These are phyloP conservation scores for Drosophila maculinotata DNA, from an alignment of 2,888 invertebrate species.

Conservation along the genomic window DNA sequence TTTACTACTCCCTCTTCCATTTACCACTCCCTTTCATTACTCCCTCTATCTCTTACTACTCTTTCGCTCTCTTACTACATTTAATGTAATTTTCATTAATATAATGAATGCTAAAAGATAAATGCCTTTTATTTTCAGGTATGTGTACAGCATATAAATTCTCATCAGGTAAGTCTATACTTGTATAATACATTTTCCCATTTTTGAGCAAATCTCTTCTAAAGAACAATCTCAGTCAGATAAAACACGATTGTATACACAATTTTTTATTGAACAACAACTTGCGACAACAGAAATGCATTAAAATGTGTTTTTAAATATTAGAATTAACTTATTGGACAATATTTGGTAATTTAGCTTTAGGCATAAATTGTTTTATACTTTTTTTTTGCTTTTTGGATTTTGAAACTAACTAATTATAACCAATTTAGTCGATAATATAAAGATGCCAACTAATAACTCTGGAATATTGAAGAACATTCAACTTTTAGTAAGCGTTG, in stretches of 20 bases:
- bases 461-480: constrained; percentile 3
- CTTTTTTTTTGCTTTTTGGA: constrained; percentile 1
- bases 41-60: too few species aligned
- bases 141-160: too few species aligned
- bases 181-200: too few species aligned
- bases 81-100: too few species aligned
- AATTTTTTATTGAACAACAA: constrained; percentile 19
- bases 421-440: constrained; percentile 17
- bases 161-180: too few species aligned
- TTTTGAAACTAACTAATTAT: constrained; percentile 22
- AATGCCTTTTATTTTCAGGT: too few species aligned
- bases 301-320: constrained; percentile 24
- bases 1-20: too few species aligned
- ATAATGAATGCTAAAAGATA: too few species aligned
- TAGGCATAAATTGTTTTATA: constrained; percentile 23
- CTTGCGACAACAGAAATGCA: constrained; percentile 32
- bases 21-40: too few species aligned
- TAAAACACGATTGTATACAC: neutral
- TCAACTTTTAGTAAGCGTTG: constrained; percentile 9
- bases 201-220: neutral
- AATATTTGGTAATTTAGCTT: constrained; percentile 75
- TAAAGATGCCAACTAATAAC: constrained; percentile 15
- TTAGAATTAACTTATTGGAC: constrained; percentile 48
- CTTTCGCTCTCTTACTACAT: too few species aligned
- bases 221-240: neutral